phyloP scores from a whole-genome alignment of 35 echinoderm and acorn worm genomes.

The Ophiothrix spiculata region DNA sequence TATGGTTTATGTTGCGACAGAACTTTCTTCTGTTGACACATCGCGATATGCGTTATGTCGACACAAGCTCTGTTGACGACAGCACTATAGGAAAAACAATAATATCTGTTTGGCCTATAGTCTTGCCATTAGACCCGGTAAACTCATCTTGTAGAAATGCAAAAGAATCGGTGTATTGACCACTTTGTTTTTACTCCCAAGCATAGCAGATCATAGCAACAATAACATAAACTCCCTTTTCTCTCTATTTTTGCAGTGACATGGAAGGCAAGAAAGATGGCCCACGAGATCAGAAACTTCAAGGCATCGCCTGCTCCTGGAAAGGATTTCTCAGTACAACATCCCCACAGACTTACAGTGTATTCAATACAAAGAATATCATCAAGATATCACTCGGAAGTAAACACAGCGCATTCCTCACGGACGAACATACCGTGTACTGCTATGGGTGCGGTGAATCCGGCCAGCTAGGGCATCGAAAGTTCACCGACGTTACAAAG shows the following conservation, averaged over 20 bases:
- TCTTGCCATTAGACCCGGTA: no score
- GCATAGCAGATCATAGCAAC: no score
- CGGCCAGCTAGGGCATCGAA: constrained; percentile 90
- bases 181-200: no score
- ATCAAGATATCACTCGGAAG: constrained; percentile 89
- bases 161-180: no score
- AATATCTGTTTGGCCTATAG: no score
- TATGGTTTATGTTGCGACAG: no score
- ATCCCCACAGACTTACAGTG: constrained; percentile 50
- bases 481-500: constrained; percentile 92
- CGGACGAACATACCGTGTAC: constrained; percentile 66
- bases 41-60: no score
- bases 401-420: constrained; percentile 82
- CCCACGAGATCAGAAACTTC: constrained; percentile 10
- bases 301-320: constrained; percentile 65
- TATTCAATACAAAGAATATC: constrained; percentile 75
- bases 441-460: constrained; percentile 69
- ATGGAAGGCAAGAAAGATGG: constrained; percentile 21
- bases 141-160: no score
- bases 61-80: no score
- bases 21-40: no score
- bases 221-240: no score
- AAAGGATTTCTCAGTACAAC: constrained; percentile 84
- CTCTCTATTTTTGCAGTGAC: background rate
- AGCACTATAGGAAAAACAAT: no score